A percentile compares a stretch with the other conserved stretches of the same genome.
Conservation (phyloP, 1,140 invertebrate species). For the Camponotus pennsylvanicus region DNA sequence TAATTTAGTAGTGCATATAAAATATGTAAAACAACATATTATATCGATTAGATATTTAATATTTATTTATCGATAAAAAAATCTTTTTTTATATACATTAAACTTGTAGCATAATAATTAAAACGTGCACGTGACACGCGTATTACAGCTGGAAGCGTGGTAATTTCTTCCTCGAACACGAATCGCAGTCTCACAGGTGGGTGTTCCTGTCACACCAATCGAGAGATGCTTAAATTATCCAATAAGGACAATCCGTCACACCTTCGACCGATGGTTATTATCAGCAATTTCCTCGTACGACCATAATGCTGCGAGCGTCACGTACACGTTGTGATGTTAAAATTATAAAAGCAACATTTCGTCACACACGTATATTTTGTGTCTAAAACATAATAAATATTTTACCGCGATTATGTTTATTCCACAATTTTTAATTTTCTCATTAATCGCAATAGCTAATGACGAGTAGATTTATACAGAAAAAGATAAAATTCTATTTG, state of each 20-base stretch:
- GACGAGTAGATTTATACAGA: too few relatives aligned
- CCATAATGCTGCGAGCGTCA: background rate
- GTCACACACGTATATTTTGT: slow-evolving; percentile 16
- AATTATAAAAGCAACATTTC: slow-evolving; percentile 21
- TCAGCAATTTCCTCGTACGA: slow-evolving; percentile 34
- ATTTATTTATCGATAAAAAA: slow-evolving; percentile 7
- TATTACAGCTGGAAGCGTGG: slow-evolving; percentile 26
- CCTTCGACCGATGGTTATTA: slow-evolving; percentile 46
- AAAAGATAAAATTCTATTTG: too few relatives aligned
- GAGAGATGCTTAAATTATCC: slow-evolving; percentile 66
- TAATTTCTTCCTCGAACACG: slow-evolving; percentile 62
- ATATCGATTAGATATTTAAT: background rate
- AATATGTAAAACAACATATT: too few relatives aligned
- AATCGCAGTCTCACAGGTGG: slow-evolving; percentile 52
- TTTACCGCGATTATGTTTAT: background rate
- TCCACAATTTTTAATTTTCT: background rate
- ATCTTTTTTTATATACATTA: background rate
- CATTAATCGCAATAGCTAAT: too few relatives aligned
- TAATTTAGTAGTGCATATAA: background rate
- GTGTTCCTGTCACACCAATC: slow-evolving; percentile 54
- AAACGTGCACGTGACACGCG: slow-evolving; percentile 65
- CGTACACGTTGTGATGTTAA: background rate
- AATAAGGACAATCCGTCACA: slow-evolving; percentile 14
- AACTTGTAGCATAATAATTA: slow-evolving; percentile 32
- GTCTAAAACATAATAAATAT: slow-evolving; percentile 9